These are phyloP conservation scores for Theretra japonica DNA, from an alignment of 2,888 invertebrate genomes.

Conservation along the genomic window DNA sequence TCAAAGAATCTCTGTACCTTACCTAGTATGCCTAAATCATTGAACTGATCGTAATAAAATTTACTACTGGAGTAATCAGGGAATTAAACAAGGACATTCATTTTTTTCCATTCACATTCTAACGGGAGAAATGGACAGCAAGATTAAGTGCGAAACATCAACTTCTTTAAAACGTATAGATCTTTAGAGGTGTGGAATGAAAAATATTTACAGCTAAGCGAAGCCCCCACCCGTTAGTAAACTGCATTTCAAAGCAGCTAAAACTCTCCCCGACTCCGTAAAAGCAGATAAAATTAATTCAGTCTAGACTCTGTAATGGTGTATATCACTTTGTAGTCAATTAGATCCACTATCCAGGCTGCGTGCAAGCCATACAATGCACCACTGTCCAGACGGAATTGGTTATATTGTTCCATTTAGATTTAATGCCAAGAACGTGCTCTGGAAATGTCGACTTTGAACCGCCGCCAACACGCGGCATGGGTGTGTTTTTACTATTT, in stretches of 20 bases:
- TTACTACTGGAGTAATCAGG: too few relatives aligned
- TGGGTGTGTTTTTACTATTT: not conserved
- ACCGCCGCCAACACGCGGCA: not conserved
- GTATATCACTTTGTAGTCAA: conserved; percentile 5
- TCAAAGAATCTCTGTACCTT: too few relatives aligned
- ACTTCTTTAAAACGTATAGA: too few relatives aligned
- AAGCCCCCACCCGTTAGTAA: too few relatives aligned
- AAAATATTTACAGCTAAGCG: too few relatives aligned
- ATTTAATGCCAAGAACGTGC: conserved; percentile 20
- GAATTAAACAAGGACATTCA: too few relatives aligned
- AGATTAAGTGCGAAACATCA: too few relatives aligned
- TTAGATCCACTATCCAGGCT: not conserved
- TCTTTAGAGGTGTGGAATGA: too few relatives aligned
- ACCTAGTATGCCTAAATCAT: too few relatives aligned
- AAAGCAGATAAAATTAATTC: not conserved
- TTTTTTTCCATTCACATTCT: too few relatives aligned
- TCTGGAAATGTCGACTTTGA: not conserved
- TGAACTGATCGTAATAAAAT: too few relatives aligned
- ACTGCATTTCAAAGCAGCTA: not conserved
- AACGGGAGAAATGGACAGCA: too few relatives aligned
- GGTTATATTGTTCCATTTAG: conserved; percentile 1
- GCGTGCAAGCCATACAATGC: conserved; percentile 8
- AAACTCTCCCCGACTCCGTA: not conserved
- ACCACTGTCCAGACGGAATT: not conserved
- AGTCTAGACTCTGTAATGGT: conserved; percentile 7